Evolutionary conservation across 2,113 vertebrate genomes (phyloP).

Genomic region (Ardeotis arabs): DNA sequence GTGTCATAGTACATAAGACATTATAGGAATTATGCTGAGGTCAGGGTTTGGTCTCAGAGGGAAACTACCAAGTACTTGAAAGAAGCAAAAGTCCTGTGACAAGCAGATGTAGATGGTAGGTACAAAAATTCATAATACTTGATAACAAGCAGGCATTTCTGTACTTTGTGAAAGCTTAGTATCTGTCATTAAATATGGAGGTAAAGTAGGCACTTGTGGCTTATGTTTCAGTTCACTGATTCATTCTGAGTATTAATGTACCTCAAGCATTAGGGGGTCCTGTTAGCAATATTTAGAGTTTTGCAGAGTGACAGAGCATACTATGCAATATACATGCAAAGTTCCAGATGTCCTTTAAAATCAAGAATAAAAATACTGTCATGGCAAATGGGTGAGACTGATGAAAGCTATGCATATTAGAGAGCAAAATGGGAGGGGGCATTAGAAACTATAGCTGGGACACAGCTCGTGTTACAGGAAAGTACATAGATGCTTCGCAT

Average conservation of each 20-base stretch:
- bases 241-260: background rate
- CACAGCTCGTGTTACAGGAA: background rate
- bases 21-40: background rate
- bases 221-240: background rate
- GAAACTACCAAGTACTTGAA: background rate
- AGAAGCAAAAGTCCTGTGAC: background rate
- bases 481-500: fast-evolving
- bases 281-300: background rate
- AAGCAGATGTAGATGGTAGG: background rate
- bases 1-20: background rate
- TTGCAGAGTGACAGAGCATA: background rate
- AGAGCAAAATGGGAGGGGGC: background rate
- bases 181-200: background rate
- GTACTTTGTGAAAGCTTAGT: background rate
- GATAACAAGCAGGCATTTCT: background rate
- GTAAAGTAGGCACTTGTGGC: background rate
- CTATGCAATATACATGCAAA: background rate
- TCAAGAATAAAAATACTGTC: background rate
- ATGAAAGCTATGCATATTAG: background rate
- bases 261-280: background rate
- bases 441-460: background rate
- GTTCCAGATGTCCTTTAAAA: background rate
- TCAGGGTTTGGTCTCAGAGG: background rate
- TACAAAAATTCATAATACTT: background rate
- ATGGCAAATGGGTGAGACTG: background rate